Percentiles rank a stretch among this genome's conserved stretches.
phyloP scores from a whole-genome alignment of 1,140 invertebrate genomes.

The Reticulitermes speratus region DNA sequence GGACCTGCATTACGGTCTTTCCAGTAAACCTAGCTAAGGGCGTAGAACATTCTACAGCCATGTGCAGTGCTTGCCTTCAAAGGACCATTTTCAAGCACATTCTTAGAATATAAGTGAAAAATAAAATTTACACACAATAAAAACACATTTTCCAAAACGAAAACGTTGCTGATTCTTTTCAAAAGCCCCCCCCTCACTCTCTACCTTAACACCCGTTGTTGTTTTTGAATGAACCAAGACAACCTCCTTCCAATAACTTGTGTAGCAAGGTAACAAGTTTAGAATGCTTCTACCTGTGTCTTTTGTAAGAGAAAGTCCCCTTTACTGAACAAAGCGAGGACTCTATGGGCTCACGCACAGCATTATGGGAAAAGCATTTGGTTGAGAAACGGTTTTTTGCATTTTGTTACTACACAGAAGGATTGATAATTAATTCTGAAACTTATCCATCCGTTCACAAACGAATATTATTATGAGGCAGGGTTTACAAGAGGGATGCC shows the following conservation, averaged over 20 bases:
- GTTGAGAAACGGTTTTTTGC: neutral
- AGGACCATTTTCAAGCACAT: no score
- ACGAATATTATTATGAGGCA: neutral
- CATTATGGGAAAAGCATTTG: conserved; percentile 5
- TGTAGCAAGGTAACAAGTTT: neutral
- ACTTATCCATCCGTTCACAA: neutral
- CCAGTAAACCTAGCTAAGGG: no score
- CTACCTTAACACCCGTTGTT: neutral
- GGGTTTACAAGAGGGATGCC: neutral
- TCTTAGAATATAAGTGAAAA: no score
- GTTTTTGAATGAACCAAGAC: neutral
- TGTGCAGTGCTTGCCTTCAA: no score
- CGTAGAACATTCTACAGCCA: no score
- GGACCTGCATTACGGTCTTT: no score
- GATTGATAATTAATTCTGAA: neutral
- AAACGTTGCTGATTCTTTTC: neutral
- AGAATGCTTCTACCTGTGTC: neutral
- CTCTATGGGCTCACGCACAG: neutral
- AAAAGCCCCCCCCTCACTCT: neutral
- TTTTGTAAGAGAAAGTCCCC: neutral
- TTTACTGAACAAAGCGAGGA: neutral
- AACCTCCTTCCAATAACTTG: neutral
- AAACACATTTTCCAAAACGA: neutral
- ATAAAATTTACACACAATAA: neutral
- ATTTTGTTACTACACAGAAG: neutral